These are phyloP conservation scores for Chloroceryle amazona DNA, from an alignment of 2,797 vertebrate species.

Conservation along the genomic window DNA sequence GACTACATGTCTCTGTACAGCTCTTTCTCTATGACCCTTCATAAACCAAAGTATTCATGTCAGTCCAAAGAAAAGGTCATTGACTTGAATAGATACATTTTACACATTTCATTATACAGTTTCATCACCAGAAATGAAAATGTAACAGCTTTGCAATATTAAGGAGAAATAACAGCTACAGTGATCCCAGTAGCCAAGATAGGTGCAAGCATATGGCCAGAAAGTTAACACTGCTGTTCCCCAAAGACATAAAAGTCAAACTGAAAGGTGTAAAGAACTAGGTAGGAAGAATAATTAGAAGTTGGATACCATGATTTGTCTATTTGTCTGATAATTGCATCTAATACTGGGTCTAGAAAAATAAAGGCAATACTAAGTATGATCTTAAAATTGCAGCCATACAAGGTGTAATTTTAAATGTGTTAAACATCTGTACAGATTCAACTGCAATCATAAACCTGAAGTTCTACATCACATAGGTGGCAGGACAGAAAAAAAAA, in stretches of 20 bases:
- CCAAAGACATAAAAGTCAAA: neutral
- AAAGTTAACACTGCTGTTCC: neutral
- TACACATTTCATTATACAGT: neutral
- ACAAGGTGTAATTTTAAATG: slow-evolving; percentile 30
- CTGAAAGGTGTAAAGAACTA: neutral
- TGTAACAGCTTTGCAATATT: neutral
- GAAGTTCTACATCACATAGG: neutral
- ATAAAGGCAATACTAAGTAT: neutral
- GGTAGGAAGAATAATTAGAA: slow-evolving; percentile 26
- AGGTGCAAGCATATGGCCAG: neutral
- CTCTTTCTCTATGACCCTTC: neutral
- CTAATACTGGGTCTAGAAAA: neutral
- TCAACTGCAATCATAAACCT: neutral
- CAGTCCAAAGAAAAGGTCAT: neutral
- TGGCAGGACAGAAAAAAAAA: slow-evolving; percentile 50
- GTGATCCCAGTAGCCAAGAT: neutral
- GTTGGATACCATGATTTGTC: neutral
- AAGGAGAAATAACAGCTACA: neutral
- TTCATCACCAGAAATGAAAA: neutral
- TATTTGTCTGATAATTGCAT: neutral
- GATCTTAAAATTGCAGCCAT: slow-evolving; percentile 13
- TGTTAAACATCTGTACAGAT: neutral
- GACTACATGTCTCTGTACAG: neutral
- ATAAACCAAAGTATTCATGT: neutral
- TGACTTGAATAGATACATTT: neutral